Evolutionary conservation across 2,888 invertebrate species (phyloP).

Genomic region (Agrotis ipsilon): DNA sequence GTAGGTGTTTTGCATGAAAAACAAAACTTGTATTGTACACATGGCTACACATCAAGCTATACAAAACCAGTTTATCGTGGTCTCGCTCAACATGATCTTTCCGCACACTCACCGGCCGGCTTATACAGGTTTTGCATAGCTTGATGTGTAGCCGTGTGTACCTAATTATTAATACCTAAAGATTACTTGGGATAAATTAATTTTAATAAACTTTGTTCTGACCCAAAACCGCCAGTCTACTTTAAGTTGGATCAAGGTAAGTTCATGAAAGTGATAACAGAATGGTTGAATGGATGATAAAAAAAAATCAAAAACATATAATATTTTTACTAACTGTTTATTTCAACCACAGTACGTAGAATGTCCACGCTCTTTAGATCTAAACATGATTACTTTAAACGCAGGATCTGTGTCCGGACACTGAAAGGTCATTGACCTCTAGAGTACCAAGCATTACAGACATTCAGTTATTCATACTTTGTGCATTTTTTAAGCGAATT

Average conservation of each 20-base stretch:
- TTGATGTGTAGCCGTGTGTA: no score
- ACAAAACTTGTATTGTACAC: no score
- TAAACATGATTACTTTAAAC: conserved; percentile 63
- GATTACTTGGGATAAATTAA: no score
- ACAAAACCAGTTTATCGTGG: no score
- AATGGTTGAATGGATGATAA: conserved; percentile 4
- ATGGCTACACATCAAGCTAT: no score
- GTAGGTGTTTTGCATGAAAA: no score
- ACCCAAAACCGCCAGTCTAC: no score
- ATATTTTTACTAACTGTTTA: conserved; percentile 87
- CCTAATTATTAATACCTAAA: no score
- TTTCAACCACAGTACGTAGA: conserved; percentile 86
- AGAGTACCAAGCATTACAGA: conserved; percentile 58
- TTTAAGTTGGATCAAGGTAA: not conserved
- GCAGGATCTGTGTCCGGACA: conserved; percentile 16
- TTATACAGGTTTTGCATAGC: no score
- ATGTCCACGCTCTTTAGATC: conserved; percentile 72
- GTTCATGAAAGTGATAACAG: not conserved
- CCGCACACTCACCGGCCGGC: no score
- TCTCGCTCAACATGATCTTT: no score
- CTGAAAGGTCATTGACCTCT: conserved; percentile 32
- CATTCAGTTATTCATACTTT: conserved; percentile 53
- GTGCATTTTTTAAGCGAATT: conserved; percentile 67
- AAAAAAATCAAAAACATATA: conserved; percentile 70
- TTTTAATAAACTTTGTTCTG: no score